Evolutionary conservation across 2,888 invertebrate genomes (phyloP).

Genomic region (Invenusta paracnida): DNA sequence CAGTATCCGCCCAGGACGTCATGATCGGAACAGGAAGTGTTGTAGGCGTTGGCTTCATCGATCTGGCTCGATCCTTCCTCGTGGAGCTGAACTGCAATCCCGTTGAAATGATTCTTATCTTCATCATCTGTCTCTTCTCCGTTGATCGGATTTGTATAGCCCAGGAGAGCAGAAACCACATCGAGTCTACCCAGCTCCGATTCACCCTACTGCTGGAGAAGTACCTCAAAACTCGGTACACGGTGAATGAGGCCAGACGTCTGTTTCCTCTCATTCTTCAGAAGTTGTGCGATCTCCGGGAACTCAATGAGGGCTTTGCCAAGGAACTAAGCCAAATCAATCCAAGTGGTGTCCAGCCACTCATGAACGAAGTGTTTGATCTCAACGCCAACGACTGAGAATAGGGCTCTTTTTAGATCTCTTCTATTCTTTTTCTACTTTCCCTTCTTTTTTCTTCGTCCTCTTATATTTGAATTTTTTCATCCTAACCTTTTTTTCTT

Average conservation of each 20-base stretch:
- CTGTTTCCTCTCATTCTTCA: constrained; percentile 68
- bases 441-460: too few species aligned
- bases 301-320: constrained; percentile 83
- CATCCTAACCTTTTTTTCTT: too few species aligned
- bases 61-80: constrained; percentile 65
- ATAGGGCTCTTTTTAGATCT: too few species aligned
- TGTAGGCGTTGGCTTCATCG: constrained; percentile 60
- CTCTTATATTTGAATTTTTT: too few species aligned
- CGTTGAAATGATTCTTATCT: constrained; percentile 82
- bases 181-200: constrained; percentile 58
- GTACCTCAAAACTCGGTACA: constrained; percentile 57
- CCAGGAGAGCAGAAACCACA: constrained; percentile 53
- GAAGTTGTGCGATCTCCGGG: constrained; percentile 82
- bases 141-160: constrained; percentile 73
- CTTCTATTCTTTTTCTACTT: too few species aligned
- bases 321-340: constrained; percentile 87
- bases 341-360: constrained; percentile 82
- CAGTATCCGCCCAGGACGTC: background rate
- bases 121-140: constrained; percentile 83
- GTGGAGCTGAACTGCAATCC: constrained; percentile 81
- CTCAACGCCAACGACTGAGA: constrained; percentile 60
- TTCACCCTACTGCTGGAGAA: constrained; percentile 57
- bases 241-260: constrained; percentile 51
- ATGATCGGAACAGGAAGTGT: constrained; percentile 3
- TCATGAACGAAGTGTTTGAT: constrained; percentile 91